Evolutionary conservation across 2,113 vertebrate species (phyloP), one percentile per base, ranked within the genome.

Genomic region (Cebidichthys violaceus): DNA sequence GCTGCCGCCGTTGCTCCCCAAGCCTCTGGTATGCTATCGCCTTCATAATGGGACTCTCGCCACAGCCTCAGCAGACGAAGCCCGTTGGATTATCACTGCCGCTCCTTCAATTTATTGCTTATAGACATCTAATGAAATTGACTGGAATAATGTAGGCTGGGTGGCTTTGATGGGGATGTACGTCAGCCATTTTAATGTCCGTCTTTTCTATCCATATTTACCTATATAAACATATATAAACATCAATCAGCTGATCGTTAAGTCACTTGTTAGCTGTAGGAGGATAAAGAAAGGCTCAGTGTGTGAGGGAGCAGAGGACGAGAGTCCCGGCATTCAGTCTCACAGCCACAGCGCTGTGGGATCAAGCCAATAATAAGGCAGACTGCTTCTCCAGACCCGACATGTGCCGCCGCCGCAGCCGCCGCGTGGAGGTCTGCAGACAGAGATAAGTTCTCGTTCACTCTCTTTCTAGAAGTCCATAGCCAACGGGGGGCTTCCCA

Each of bases 281-380:
- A 70, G 81, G 81, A 78, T 84, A 22, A 33, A 72, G 70, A 76
- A 67, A 69, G 33, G 7, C 50, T 79, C 72, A 35, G 72, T 74
- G 84, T 61, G 52, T 35, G 70, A 43, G 81, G 75, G 76, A 88
- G 81, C 72, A 89, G 59, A 84, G 77, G 77, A 70, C 22, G 41
- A 82, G 72, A 91, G 90, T 88, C 88, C 66, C 64, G 73, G 75
- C 79, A 39, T 87, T 86, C 81, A 88, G 83, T 92, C 90, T 88
- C 69, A 15, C 75, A 91, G 86, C 75, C 66, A 41, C 73, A 86
- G 71, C 76, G 75, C 90, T 35, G 82, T 50, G 62, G 81, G 88
- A 94, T 92, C 79, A 89, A 80, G 84, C 81, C 87, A 87, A 91
- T 88, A 91, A 92, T 78, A 86, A 87, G 72, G 78, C 79, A 83